Evolutionary conservation across 35 echinoderm and acorn worm genomes (phyloP).

Genomic region (Eucidaris tribuloides): DNA sequence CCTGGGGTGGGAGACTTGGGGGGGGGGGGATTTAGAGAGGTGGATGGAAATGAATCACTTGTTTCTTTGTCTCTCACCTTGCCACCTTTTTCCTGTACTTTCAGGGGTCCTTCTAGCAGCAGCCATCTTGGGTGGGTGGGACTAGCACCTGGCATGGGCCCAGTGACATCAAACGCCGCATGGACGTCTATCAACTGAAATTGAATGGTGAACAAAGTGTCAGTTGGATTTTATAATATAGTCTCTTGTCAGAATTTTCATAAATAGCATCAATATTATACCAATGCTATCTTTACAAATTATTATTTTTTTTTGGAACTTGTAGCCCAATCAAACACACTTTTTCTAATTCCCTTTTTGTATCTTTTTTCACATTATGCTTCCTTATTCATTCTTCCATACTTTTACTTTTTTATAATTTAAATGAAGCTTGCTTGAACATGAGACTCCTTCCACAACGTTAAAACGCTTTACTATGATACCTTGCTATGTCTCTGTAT

Average conservation of each 20-base stretch:
- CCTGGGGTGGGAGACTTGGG: too few species aligned
- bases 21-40: too few species aligned
- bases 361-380: background rate
- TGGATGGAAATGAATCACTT: too few species aligned
- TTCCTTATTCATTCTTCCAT: background rate
- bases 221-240: background rate
- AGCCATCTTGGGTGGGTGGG: slow-evolving; percentile 65
- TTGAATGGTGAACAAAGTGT: background rate
- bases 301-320: background rate
- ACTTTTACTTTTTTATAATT: too few species aligned
- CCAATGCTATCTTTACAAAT: background rate
- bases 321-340: background rate
- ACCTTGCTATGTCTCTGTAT: too few species aligned
- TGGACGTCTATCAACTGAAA: slow-evolving; percentile 49
- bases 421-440: too few species aligned
- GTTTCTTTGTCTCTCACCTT: slow-evolving; percentile 47
- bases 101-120: slow-evolving; percentile 51
- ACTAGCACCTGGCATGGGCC: slow-evolving; percentile 52
- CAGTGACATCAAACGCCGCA: slow-evolving; percentile 40
- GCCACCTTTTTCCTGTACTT: slow-evolving; percentile 39
- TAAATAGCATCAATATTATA: background rate
- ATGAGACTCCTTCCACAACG: too few species aligned
- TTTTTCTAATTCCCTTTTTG: background rate
- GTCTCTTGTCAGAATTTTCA: background rate
- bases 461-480: too few species aligned